Conservation (phyloP, 2,113 vertebrate genomes). For the Phaethornis superciliosus region DNA sequence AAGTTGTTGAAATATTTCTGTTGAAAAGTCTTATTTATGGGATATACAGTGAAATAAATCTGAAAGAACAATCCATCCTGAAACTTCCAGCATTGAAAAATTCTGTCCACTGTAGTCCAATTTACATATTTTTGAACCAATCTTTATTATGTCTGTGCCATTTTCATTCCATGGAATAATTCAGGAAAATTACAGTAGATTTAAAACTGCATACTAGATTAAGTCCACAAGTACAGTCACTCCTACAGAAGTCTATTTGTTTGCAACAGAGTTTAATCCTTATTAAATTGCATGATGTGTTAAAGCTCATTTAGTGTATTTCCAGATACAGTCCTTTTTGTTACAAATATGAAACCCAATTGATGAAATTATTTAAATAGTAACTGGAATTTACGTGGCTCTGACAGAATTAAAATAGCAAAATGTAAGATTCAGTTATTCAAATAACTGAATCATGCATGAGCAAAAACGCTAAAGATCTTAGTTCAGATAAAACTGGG, state of each 20-base stretch:
- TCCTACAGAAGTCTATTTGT: not conserved
- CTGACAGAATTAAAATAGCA: not conserved
- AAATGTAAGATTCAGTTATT: not conserved
- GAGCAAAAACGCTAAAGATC: not conserved
- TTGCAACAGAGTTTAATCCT: not conserved
- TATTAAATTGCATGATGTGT: not conserved
- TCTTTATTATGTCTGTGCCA: not conserved
- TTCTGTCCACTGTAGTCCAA: not conserved
- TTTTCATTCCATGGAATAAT: not conserved
- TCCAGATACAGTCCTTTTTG: not conserved
- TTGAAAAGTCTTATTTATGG: not conserved
- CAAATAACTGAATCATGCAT: not conserved
- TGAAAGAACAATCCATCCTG: not conserved
- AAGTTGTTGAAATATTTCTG: not conserved
- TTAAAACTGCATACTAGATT: not conserved
- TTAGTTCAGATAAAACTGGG: not conserved
- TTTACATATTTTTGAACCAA: not conserved
- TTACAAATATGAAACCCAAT: not conserved
- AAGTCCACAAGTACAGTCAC: not conserved
- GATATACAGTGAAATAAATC: not conserved
- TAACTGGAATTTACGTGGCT: not conserved
- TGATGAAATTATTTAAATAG: not conserved
- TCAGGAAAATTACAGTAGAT: not conserved
- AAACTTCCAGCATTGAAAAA: not conserved
- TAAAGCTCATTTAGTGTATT: not conserved